Conservation (phyloP, 2,888 invertebrate species). For the Rhopalosiphum nymphaeae region DNA sequence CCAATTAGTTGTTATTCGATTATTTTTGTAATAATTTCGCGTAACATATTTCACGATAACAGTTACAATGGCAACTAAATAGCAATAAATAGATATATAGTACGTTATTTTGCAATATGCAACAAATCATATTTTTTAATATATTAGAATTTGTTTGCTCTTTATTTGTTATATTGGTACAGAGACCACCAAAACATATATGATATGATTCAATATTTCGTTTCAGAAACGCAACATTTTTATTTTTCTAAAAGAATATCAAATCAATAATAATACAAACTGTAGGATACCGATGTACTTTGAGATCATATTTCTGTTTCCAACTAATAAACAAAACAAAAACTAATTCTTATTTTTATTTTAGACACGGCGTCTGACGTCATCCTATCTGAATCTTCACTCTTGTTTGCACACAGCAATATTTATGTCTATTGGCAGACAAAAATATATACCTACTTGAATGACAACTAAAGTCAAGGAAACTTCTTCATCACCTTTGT, state of each 20-base stretch:
- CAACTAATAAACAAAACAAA: not conserved
- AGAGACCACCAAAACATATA: too few relatives aligned
- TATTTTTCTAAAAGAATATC: not conserved
- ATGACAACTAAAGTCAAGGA: not conserved
- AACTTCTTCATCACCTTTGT: constrained; percentile 5
- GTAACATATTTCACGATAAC: too few relatives aligned
- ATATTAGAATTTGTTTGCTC: too few relatives aligned
- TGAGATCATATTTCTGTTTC: not conserved
- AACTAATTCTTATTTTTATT: not conserved
- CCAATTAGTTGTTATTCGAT: too few relatives aligned
- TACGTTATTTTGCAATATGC: too few relatives aligned
- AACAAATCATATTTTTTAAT: too few relatives aligned
- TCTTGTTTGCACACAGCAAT: not conserved
- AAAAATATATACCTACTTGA: not conserved
- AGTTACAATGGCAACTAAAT: too few relatives aligned
- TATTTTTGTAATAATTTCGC: too few relatives aligned
- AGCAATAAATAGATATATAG: too few relatives aligned
- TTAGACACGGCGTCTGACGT: not conserved
- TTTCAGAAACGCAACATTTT: not conserved
- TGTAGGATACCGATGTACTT: not conserved
- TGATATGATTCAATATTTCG: too few relatives aligned
- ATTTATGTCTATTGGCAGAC: not conserved
- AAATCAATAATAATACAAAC: not conserved
- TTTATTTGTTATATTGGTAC: too few relatives aligned
- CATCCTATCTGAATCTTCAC: not conserved